A percentile compares a stretch with the other conserved stretches of the same genome.
These are phyloP conservation scores for Vanessa tameamea DNA, from an alignment of 1,140 invertebrate genomes.

Conservation along the genomic window DNA sequence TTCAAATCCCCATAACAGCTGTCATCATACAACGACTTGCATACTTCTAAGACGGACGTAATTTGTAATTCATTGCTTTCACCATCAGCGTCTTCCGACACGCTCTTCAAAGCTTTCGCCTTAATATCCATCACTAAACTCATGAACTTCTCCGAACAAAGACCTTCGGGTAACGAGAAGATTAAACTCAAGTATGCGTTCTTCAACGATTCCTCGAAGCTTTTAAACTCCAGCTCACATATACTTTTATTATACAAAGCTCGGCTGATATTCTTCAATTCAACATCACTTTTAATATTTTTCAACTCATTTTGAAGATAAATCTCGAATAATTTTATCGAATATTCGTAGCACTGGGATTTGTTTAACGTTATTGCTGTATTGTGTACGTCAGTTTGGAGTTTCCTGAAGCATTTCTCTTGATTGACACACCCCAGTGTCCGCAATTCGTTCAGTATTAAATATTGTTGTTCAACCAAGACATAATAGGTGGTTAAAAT, in stretches of 20 bases:
- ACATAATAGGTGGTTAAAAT: conserved; percentile 42
- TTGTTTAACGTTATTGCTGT: conserved; percentile 61
- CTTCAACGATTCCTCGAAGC: conserved; percentile 51
- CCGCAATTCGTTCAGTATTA: conserved; percentile 49
- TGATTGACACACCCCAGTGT: conserved; percentile 51
- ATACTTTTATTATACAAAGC: conserved; percentile 72
- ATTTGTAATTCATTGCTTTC: conserved; percentile 48
- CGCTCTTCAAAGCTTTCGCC: conserved; percentile 54
- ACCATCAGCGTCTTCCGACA: conserved; percentile 30
- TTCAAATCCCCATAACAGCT: conserved; percentile 58
- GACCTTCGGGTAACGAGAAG: conserved; percentile 47
- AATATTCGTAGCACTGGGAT: conserved; percentile 50
- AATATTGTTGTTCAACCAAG: conserved; percentile 55
- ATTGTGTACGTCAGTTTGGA: conserved; percentile 67
- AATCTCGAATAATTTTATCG: conserved; percentile 62
- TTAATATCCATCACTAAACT: conserved; percentile 70
- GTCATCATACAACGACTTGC: conserved; percentile 40
- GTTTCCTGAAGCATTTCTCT: conserved; percentile 55
- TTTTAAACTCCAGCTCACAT: conserved; percentile 59
- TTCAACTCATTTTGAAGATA: conserved; percentile 61
- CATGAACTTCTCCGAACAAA: conserved; percentile 61
- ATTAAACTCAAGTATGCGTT: conserved; percentile 66
- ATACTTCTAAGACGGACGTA: conserved; percentile 51
- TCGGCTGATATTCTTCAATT: conserved; percentile 59
- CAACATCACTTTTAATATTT: conserved; percentile 40